These are phyloP conservation scores for Gambusia holbrooki DNA, from an alignment of 2,113 vertebrate species.

Conservation along the genomic window DNA sequence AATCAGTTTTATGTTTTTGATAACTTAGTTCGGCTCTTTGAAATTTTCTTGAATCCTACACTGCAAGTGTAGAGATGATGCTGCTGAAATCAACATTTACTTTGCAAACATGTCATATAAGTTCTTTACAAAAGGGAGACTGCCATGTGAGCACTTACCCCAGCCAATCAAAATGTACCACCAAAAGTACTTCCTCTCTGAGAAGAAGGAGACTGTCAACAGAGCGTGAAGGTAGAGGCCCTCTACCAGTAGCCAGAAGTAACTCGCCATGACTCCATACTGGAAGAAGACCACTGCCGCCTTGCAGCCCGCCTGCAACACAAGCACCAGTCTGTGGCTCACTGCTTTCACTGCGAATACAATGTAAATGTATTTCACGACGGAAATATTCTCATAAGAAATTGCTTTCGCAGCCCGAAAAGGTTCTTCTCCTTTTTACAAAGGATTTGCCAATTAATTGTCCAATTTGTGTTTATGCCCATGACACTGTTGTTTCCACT, in stretches of 20 bases:
- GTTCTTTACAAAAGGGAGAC: neutral
- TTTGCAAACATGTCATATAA: neutral
- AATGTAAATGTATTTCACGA: neutral
- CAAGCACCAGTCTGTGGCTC: neutral
- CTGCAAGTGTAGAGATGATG: constrained; percentile 16
- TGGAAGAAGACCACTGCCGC: constrained; percentile 93
- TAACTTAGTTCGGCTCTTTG: neutral
- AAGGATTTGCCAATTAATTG: neutral
- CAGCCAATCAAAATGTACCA: constrained; percentile 92
- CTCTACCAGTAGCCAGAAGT: constrained; percentile 95
- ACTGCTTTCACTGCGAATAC: neutral
- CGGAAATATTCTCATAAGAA: neutral
- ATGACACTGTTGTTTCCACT: neutral
- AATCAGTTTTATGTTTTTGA: neutral
- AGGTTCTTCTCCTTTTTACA: neutral
- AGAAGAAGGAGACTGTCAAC: constrained; percentile 93
- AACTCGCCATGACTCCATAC: constrained; percentile 94
- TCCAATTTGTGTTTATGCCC: neutral
- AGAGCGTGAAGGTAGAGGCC: constrained; percentile 94
- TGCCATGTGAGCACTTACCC: constrained; percentile 81
- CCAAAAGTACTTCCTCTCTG: constrained; percentile 91
- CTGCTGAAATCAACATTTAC: constrained; percentile 5
- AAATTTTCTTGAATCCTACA: constrained; percentile 2
- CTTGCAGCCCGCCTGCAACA: constrained; percentile 87
- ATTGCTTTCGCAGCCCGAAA: neutral